Percentiles rank a stretch among this genome's conserved stretches.
These are phyloP conservation scores for Asobara japonica DNA, from an alignment of 1,140 invertebrate species.

Conservation along the genomic window DNA sequence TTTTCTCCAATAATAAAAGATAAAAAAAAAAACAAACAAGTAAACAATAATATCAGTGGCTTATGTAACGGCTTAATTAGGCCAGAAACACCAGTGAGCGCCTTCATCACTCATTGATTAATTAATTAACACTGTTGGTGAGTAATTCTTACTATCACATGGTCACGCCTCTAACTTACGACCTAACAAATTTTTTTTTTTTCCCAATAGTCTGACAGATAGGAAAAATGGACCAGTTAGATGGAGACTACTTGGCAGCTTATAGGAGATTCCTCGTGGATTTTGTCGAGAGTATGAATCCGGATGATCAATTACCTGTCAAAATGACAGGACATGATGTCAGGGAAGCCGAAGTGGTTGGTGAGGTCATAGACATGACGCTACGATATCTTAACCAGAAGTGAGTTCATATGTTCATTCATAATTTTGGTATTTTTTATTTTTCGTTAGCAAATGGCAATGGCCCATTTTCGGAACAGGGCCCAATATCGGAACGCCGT, in stretches of 20 bases:
- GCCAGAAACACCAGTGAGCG: no score
- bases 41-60: no score
- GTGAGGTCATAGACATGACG: conserved; percentile 81
- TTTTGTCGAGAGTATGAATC: conserved; percentile 74
- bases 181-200: background rate
- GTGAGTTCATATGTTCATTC: conserved; percentile 68
- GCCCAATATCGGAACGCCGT: no score
- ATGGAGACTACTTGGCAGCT: conserved; percentile 74
- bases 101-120: background rate
- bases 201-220: background rate
- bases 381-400: conserved; percentile 80
- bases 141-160: background rate
- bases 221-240: conserved; percentile 46
- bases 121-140: background rate
- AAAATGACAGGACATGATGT: conserved; percentile 76
- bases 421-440: conserved; percentile 32
- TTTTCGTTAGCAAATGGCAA: no score
- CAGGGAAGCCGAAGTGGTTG: conserved; percentile 74
- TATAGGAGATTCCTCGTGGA: conserved; percentile 77
- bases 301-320: conserved; percentile 78
- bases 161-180: background rate
- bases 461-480: no score
- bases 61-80: no score
- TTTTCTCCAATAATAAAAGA: background rate
- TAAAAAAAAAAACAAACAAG: background rate